Percentiles rank a stretch among this genome's conserved stretches.
These are phyloP conservation scores for Nebria ingens DNA, from an alignment of 1,140 invertebrate genomes.

Conservation along the genomic window DNA sequence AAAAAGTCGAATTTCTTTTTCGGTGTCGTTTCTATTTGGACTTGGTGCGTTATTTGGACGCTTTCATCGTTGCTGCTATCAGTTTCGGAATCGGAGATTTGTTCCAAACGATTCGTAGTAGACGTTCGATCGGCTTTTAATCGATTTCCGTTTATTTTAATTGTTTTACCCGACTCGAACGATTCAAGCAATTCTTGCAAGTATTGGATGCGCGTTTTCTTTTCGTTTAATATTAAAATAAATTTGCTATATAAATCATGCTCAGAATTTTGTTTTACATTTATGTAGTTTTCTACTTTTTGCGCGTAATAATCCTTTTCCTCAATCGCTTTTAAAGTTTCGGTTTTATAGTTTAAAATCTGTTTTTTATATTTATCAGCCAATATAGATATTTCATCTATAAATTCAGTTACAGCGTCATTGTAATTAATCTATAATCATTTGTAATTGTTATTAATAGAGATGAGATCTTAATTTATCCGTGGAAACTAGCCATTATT, in stretches of 20 bases:
- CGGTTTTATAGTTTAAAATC: slow-evolving; percentile 10
- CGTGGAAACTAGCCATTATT: too few relatives aligned
- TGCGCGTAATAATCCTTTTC: slow-evolving; percentile 1
- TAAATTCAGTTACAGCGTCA: not conserved
- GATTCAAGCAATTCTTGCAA: slow-evolving; percentile 8
- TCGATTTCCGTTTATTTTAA: not conserved
- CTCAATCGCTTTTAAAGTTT: not conserved
- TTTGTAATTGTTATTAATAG: too few relatives aligned
- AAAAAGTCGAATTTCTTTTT: not conserved
- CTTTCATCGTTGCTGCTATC: not conserved
- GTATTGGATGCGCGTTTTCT: slow-evolving; percentile 11
- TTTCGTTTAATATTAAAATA: slow-evolving; percentile 14
- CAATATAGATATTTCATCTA: not conserved
- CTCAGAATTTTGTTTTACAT: slow-evolving; percentile 8
- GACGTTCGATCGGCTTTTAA: too few relatives aligned
- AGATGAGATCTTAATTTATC: too few relatives aligned
- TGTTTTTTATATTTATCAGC: not conserved
- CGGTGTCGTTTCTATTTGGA: not conserved
- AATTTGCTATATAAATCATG: slow-evolving; percentile 14
- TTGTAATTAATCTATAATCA: too few relatives aligned
- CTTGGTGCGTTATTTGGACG: not conserved
- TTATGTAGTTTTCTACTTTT: slow-evolving; percentile 8
- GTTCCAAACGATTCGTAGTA: slow-evolving; percentile 3
- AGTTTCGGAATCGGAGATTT: slow-evolving; percentile 7
- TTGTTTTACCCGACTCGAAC: not conserved